Evolutionary conservation across 1,140 invertebrate species (phyloP).

Genomic region (Aphelinus atriplicis): DNA sequence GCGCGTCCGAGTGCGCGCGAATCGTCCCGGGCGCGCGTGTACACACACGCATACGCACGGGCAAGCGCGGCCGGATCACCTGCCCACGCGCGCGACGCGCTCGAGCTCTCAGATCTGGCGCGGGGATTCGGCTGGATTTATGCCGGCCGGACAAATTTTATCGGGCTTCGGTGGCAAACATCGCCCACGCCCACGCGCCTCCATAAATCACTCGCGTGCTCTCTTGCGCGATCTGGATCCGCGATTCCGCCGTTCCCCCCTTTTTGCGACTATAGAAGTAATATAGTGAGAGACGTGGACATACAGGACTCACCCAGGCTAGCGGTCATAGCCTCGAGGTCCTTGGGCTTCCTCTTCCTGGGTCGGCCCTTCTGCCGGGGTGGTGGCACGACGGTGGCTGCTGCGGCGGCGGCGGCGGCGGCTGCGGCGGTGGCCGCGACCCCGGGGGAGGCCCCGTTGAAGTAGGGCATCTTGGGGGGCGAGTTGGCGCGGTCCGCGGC

Average conservation of each 20-base stretch:
- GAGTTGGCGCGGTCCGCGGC: slow-evolving; percentile 49
- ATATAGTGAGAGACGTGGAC: not conserved
- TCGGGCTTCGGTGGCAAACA: slow-evolving; percentile 66
- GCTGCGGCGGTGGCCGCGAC: slow-evolving; percentile 68
- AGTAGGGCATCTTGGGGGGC: slow-evolving; percentile 71
- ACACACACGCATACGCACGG: not conserved
- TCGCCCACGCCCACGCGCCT: slow-evolving; percentile 57
- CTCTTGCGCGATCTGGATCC: slow-evolving; percentile 30
- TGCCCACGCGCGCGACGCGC: slow-evolving; percentile 52
- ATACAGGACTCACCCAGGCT: slow-evolving; percentile 77
- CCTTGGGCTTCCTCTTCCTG: slow-evolving; percentile 90
- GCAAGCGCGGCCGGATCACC: slow-evolving; percentile 29
- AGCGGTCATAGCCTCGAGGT: slow-evolving; percentile 84
- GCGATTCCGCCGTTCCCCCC: not conserved
- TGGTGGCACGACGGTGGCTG: slow-evolving; percentile 64
- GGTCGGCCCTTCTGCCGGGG: slow-evolving; percentile 91
- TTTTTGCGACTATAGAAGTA: no score
- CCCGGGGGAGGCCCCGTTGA: slow-evolving; percentile 79
- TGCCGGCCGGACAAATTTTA: slow-evolving; percentile 65
- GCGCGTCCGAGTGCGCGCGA: not conserved
- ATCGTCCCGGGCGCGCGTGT: not conserved
- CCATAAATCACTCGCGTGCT: slow-evolving; percentile 56
- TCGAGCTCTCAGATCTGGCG: slow-evolving; percentile 52
- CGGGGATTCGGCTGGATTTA: slow-evolving; percentile 62
- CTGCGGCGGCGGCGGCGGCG: slow-evolving; percentile 48